Evolutionary conservation across 2,888 invertebrate genomes (phyloP).

Genomic region (Clepsis dumicolana): DNA sequence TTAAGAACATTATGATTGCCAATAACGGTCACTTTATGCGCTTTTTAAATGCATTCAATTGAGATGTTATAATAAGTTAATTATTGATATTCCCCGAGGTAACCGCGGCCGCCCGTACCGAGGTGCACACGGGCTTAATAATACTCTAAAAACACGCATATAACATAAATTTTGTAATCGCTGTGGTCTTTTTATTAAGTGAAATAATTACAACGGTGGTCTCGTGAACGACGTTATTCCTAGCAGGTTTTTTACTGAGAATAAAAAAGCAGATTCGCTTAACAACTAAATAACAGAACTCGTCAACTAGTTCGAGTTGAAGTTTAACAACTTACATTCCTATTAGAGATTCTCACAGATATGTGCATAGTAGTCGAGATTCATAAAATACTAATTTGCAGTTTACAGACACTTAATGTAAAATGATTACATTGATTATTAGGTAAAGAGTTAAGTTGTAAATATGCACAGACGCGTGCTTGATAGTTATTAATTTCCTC

Average conservation of each 20-base stretch:
- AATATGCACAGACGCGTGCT: not conserved
- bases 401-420: not conserved
- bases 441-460: not conserved
- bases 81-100: conserved; percentile 69
- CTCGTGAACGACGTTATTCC: conserved; percentile 67
- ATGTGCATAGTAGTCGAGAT: not conserved
- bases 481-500: not conserved
- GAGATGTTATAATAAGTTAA: conserved; percentile 79
- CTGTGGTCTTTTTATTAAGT: conserved; percentile 78
- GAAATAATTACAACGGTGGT: conserved; percentile 83
- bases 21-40: conserved; percentile 62
- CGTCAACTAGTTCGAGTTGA: not conserved
- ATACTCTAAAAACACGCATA: conserved; percentile 84
- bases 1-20: not conserved
- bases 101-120: conserved; percentile 70
- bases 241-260: conserved; percentile 75
- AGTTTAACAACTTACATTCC: not conserved
- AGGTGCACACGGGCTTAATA: conserved; percentile 78
- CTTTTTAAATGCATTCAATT: conserved; percentile 77
- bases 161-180: conserved; percentile 80
- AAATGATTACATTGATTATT: too few relatives aligned
- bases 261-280: conserved; percentile 57
- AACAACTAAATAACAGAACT: not conserved
- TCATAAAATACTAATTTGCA: not conserved
- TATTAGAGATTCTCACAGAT: not conserved